Conservation (phyloP, 2,113 vertebrate species). For the Gopherus evgoodei region DNA sequence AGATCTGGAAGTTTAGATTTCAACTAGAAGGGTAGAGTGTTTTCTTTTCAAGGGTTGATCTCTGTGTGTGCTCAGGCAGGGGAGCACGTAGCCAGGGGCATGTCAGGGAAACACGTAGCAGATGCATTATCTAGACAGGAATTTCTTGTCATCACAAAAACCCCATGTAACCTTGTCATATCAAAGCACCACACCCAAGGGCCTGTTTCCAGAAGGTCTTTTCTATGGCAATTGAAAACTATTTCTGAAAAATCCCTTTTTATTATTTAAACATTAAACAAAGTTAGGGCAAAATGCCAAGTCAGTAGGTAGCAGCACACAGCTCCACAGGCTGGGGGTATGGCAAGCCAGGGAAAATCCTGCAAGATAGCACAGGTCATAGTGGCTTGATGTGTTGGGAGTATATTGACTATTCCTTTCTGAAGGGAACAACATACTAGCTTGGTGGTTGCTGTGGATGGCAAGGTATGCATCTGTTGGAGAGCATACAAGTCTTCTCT, state of each 20-base stretch:
- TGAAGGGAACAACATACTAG: neutral
- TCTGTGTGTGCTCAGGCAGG: slow-evolving; percentile 37
- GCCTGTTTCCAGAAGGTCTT: slow-evolving; percentile 14
- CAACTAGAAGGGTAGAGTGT: neutral
- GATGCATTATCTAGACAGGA: slow-evolving; percentile 67
- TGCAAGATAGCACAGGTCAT: neutral
- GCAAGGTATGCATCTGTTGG: neutral
- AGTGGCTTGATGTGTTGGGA: neutral
- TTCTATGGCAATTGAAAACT: slow-evolving; percentile 34
- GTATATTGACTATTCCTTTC: neutral
- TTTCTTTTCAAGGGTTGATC: neutral
- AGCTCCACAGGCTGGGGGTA: neutral
- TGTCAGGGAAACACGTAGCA: slow-evolving; percentile 15
- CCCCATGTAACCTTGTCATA: slow-evolving; percentile 67
- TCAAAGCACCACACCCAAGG: slow-evolving; percentile 55
- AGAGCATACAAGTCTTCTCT: neutral
- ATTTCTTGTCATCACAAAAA: slow-evolving; percentile 68
- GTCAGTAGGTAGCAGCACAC: neutral
- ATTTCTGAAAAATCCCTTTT: slow-evolving; percentile 52
- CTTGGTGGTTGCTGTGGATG: neutral
- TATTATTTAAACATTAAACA: slow-evolving; percentile 13
- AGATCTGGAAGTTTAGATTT: neutral
- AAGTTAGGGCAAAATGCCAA: slow-evolving; percentile 21
- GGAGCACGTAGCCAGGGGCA: slow-evolving; percentile 43
- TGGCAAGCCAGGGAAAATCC: neutral